phyloP scores from a whole-genome alignment of 2,888 invertebrate genomes.

The Leptinotarsa tumamoca region DNA sequence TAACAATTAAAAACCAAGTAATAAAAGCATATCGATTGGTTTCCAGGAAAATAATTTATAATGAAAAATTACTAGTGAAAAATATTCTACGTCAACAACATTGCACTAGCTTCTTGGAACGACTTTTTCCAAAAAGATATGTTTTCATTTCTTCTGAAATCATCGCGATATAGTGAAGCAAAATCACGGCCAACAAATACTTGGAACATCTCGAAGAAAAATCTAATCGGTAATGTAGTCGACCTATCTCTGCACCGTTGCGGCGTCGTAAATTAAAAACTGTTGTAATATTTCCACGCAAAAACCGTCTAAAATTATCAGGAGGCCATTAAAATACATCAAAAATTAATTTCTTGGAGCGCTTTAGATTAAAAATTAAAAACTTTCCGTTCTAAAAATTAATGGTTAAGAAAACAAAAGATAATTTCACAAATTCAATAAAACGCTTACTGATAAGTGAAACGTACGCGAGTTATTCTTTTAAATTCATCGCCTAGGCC shows the following conservation, averaged over 20 bases:
- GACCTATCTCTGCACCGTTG: slow-evolving; percentile 31
- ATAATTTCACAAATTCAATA: slow-evolving; percentile 66
- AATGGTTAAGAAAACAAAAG: slow-evolving; percentile 66
- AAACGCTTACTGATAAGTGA: slow-evolving; percentile 56
- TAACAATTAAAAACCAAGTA: no score
- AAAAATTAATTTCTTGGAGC: slow-evolving; percentile 62
- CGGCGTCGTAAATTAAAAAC: slow-evolving; percentile 47
- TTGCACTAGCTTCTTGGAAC: no score
- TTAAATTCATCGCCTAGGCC: slow-evolving; percentile 49
- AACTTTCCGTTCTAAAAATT: slow-evolving; percentile 65
- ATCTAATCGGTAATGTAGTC: slow-evolving; percentile 35
- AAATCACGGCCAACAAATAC: not conserved
- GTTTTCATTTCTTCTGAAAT: no score
- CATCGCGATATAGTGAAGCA: no score
- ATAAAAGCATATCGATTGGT: no score
- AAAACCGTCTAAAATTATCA: slow-evolving; percentile 53
- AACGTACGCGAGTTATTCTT: slow-evolving; percentile 44
- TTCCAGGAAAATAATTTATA: no score
- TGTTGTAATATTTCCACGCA: slow-evolving; percentile 50
- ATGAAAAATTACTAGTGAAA: no score
- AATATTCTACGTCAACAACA: no score
- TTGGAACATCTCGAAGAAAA: slow-evolving; percentile 27
- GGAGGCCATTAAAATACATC: slow-evolving; percentile 60
- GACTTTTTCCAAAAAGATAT: no score
- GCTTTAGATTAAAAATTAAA: slow-evolving; percentile 65